Evolutionary conservation across 2,797 vertebrate species (phyloP).

Genomic region (Poeciliopsis presidionis): DNA sequence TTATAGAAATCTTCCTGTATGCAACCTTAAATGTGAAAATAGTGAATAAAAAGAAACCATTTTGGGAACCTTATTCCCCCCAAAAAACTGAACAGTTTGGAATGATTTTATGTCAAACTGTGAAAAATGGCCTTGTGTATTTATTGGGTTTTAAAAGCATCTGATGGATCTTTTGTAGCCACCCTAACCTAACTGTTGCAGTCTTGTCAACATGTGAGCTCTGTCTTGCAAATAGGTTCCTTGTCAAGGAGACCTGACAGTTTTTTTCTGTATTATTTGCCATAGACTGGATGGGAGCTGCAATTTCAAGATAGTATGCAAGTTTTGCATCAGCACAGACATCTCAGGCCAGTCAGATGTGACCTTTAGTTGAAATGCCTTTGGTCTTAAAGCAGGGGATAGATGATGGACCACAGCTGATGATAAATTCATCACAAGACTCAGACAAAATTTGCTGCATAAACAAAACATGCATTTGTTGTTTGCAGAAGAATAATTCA

Average conservation of each 20-base stretch:
- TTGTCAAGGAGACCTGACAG: constrained; percentile 6
- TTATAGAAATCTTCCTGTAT: neutral
- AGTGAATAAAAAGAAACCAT: neutral
- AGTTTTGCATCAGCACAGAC: constrained; percentile 70
- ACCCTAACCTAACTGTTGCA: constrained; percentile 36
- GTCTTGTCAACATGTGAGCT: constrained; percentile 21
- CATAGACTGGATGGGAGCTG: constrained; percentile 23
- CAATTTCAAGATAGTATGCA: constrained; percentile 54
- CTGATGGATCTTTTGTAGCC: neutral
- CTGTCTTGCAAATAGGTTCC: constrained; percentile 26
- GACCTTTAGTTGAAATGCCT: constrained; percentile 54
- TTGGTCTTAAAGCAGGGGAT: constrained; percentile 22
- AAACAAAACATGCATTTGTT: neutral
- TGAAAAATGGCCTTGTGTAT: neutral
- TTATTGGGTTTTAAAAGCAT: neutral
- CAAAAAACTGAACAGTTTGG: neutral
- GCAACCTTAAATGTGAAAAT: neutral
- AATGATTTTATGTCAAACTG: neutral
- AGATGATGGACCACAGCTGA: constrained; percentile 12
- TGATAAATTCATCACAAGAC: constrained; percentile 22
- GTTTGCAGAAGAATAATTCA: neutral
- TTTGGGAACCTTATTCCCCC: neutral
- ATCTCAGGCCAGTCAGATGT: constrained; percentile 44
- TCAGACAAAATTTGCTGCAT: neutral
- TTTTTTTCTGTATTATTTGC: constrained; percentile 18